Base-by-base conservation (phyloP, 1,140 invertebrate genomes). In the Cydia splendana region DNA sequence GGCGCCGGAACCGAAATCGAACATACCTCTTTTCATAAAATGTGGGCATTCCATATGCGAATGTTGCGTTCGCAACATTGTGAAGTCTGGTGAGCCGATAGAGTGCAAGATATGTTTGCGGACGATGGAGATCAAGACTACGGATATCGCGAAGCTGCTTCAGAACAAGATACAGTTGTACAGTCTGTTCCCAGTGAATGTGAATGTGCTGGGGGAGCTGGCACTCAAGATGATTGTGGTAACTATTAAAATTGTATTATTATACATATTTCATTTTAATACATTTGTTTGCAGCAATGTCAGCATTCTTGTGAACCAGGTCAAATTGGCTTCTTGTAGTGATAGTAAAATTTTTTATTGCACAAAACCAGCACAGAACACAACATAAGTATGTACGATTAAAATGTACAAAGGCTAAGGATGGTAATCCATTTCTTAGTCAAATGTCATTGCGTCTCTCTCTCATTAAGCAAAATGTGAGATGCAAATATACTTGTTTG, bases 41-140 rank as follows among this genome's bases (percentile, higher is more conserved):
- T 93, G 93, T 81, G 91, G 91, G 0, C 93, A 93, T 81, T 83
- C 91, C 3, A 87, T 91, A 80, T 93, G 93, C 78, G 88, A 92
- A 75, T 88, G 83, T 34, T 93, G 93, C 77, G 83, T 93, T 65
- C 84, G 80, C 53, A 89, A 88, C 71, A 85, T 88, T 65, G 65
- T 89, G 1, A 90, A 88, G 75, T 89, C 86, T 80, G 67, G 69
- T 30, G 86, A 88, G 38, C 87, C 85, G 0, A 86, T 92, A 76
- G 84, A 88, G 75, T 93, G 93, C 77, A 88, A 86, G 79, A 76
- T 90, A 57, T 93, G 93, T 78, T 71, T 86, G 15, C 76, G 80
- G 57, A 84, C 87, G 51, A 86, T 82, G 75, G 76, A 87, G 73
- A 38, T 93, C 2, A 75, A 76, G 69, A 6, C 78, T 13, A 42